Evolutionary conservation across 2,888 invertebrate genomes (phyloP).

Genomic region (Scrobipalpa costella): DNA sequence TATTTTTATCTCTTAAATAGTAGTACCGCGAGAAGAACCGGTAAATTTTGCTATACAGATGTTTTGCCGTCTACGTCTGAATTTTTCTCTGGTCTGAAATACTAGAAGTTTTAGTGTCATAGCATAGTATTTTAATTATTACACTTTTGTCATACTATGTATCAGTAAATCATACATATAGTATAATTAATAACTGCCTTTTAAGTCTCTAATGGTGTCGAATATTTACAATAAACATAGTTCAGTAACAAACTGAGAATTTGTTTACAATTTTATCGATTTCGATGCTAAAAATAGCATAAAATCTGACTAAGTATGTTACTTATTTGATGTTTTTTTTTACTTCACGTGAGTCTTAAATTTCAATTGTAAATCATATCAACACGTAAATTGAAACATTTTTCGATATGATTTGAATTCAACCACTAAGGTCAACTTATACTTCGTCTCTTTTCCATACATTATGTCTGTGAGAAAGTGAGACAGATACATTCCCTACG

Average conservation of each 20-base stretch:
- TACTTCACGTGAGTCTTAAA: too few relatives aligned
- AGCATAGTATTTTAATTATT: too few relatives aligned
- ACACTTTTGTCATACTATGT: too few relatives aligned
- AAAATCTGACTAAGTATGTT: not conserved
- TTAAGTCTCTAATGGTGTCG: not conserved
- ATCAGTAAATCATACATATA: conserved; percentile 3
- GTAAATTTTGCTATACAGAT: too few relatives aligned
- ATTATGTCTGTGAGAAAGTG: not conserved
- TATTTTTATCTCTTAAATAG: too few relatives aligned
- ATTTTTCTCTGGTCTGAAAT: too few relatives aligned
- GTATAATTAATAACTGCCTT: not conserved
- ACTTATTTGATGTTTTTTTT: not conserved
- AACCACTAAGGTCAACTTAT: not conserved
- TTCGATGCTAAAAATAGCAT: not conserved
- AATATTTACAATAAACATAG: conserved; percentile 16
- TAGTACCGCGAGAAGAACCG: too few relatives aligned
- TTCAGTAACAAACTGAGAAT: conserved; percentile 9
- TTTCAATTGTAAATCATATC: too few relatives aligned
- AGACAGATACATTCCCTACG: not conserved
- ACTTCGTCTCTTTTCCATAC: not conserved
- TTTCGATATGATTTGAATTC: not conserved
- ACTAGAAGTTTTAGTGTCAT: too few relatives aligned
- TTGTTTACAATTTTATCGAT: not conserved
- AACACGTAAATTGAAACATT: not conserved
- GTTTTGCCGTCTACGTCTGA: too few relatives aligned